phyloP scores from a whole-genome alignment of 2,113 vertebrate genomes.

The Poeciliopsis prolifica region DNA sequence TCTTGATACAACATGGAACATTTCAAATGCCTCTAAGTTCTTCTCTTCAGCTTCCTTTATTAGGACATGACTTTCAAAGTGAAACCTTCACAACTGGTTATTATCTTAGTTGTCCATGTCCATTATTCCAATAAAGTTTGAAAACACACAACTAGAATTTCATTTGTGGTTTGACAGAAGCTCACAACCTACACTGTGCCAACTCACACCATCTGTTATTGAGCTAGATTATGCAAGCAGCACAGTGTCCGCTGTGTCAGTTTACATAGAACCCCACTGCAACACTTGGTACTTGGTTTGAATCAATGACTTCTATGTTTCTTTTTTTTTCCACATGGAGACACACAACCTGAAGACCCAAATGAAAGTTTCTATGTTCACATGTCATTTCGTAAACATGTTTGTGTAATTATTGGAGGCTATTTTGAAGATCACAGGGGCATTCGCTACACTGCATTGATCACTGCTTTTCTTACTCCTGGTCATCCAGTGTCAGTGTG shows the following conservation, averaged over 20 bases:
- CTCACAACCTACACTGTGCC: too few species aligned
- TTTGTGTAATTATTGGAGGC: not conserved
- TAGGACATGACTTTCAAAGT: slow-evolving; percentile 44
- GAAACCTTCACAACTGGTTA: slow-evolving; percentile 30
- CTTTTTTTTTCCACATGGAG: not conserved
- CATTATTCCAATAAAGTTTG: not conserved
- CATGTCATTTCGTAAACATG: not conserved
- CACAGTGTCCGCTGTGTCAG: not conserved
- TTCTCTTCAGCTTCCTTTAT: slow-evolving; percentile 40
- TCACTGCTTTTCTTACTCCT: not conserved
- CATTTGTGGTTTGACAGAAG: not conserved
- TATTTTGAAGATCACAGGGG: not conserved
- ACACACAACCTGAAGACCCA: not conserved
- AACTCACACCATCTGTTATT: not conserved
- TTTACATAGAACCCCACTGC: not conserved
- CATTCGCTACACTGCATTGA: not conserved
- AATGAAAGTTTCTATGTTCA: not conserved
- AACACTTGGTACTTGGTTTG: not conserved
- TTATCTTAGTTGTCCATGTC: slow-evolving; percentile 1
- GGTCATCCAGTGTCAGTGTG: not conserved
- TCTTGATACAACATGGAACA: slow-evolving; percentile 9
- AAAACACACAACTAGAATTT: not conserved
- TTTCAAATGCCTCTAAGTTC: slow-evolving; percentile 24
- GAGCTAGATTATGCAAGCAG: not conserved
- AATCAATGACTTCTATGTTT: slow-evolving; percentile 1